Conservation (phyloP, 2,888 invertebrate genomes). For the Tridacna crocea region DNA sequence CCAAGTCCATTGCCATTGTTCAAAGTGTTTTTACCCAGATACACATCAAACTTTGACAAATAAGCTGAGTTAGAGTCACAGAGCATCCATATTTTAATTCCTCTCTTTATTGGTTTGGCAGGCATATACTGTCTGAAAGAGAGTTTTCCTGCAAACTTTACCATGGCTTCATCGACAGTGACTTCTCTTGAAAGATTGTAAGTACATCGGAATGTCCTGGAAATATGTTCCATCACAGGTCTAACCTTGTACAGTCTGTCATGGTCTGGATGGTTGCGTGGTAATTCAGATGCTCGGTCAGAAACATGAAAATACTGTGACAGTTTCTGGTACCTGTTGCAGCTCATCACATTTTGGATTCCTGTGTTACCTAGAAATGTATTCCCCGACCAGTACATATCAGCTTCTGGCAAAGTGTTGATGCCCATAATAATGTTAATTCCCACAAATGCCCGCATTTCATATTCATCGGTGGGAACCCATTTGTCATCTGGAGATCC, state of each 20-base stretch:
- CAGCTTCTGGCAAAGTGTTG: constrained; percentile 16
- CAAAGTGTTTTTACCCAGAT: too few relatives aligned
- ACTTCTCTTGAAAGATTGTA: constrained; percentile 30
- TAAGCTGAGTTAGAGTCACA: constrained; percentile 29
- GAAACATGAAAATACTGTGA: constrained; percentile 36
- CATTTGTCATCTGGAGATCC: not conserved
- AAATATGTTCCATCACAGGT: constrained; percentile 1
- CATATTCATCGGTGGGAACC: not conserved
- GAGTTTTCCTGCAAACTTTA: constrained; percentile 24
- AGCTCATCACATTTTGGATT: constrained; percentile 21
- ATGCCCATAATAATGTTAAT: constrained; percentile 49
- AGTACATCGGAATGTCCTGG: not conserved
- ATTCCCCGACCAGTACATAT: constrained; percentile 46
- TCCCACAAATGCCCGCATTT: constrained; percentile 33
- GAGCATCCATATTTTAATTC: constrained; percentile 43
- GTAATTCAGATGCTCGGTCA: constrained; percentile 23
- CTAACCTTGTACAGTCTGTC: constrained; percentile 20
- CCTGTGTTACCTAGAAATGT: constrained; percentile 23
- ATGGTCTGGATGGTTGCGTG: not conserved
- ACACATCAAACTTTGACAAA: constrained; percentile 32
- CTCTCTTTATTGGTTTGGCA: too few relatives aligned
- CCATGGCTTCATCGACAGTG: constrained; percentile 41
- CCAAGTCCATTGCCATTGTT: too few relatives aligned
- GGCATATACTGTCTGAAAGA: too few relatives aligned
- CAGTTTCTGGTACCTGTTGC: constrained; percentile 40